Base-by-base conservation (phyloP, 2,797 vertebrate genomes). In the Enteromius paludinosus region DNA sequence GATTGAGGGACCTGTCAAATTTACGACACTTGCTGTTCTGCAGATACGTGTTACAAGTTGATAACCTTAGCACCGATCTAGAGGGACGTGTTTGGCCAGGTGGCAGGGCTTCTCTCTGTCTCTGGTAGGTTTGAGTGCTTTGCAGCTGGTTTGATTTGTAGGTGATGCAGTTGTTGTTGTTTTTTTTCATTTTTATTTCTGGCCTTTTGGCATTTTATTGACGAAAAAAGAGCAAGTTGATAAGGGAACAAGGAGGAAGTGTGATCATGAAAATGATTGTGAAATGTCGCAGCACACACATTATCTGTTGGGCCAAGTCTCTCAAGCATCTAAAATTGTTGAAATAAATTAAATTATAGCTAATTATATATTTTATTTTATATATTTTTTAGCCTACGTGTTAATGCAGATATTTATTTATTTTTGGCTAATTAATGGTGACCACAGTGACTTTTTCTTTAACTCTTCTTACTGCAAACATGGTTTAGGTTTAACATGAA, bases 1-100 rank as follows among this genome's bases (percentile, higher is more conserved):
- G 87, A 85, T 86, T 83, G 76, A 88, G 83, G 81, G 33, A 83
- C 78, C 80, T 85, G 87, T 86, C 83, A 83, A 28, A 78, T 54
- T 66, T 76, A 71, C 30, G 69, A 79, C 38, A 35, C 68, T 83
- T 18, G 76, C 52, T 77, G 56, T 62, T 73, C 61, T 84, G 35
- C 64, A 69, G 76, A 54, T 70, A 78, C 68, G 54, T 38, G 73
- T 64, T 73, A 65, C 77, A 65, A 72, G 77, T 83, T 79, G 61
- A 83, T 85, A 78, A 82, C 59, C 82, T 73, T 54, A 20, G 54
- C 45, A 64, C 33, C 25, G 30, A 82, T 68, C 52, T 62, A 72
- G 41, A 56, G 62, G 61, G 79, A 65, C 10, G 6, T 17, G 38
- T 43, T 56, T 43, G 68, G 25, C 47, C 23, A 78, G 33, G 33